A percentile compares a stretch with the other conserved stretches of the same genome.
Conservation (phyloP, 2,888 invertebrate species). For the Clitarchus hookeri region DNA sequence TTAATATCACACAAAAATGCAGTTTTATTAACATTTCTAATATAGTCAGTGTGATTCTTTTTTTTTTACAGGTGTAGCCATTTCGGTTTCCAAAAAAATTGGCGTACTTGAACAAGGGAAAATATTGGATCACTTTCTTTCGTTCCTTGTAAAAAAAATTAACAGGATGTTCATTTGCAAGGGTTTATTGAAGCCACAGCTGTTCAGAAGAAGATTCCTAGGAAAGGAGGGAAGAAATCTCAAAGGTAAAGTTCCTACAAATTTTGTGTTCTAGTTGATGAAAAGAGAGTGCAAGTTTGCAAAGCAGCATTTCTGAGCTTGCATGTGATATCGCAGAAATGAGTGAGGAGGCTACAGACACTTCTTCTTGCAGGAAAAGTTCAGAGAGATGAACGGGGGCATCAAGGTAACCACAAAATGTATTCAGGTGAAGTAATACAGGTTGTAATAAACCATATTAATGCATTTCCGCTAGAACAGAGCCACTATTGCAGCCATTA, state of each 20-base stretch:
- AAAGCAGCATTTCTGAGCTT: background rate
- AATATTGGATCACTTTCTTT: background rate
- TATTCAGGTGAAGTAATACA: constrained; percentile 4
- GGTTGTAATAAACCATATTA: background rate
- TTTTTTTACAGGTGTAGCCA: too few relatives aligned
- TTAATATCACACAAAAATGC: too few relatives aligned
- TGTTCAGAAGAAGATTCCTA: background rate
- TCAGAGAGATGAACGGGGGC: background rate
- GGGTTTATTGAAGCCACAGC: background rate
- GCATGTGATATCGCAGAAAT: background rate
- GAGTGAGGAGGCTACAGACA: background rate
- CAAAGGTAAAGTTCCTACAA: background rate
- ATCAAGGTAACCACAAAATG: constrained; percentile 14
- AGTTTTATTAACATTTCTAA: too few relatives aligned
- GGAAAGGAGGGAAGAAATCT: background rate
- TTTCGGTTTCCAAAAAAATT: background rate
- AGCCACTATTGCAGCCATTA: background rate
- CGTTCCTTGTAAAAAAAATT: background rate
- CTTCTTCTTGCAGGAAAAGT: constrained; percentile 15
- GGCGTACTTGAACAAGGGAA: too few relatives aligned
- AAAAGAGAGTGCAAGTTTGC: background rate
- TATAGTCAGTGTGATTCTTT: too few relatives aligned
- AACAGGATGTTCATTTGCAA: constrained; percentile 21
- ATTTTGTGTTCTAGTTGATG: background rate
- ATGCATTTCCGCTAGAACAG: constrained; percentile 11